Conservation (phyloP, 2,113 vertebrate species). For the Zapus hudsonius region DNA sequence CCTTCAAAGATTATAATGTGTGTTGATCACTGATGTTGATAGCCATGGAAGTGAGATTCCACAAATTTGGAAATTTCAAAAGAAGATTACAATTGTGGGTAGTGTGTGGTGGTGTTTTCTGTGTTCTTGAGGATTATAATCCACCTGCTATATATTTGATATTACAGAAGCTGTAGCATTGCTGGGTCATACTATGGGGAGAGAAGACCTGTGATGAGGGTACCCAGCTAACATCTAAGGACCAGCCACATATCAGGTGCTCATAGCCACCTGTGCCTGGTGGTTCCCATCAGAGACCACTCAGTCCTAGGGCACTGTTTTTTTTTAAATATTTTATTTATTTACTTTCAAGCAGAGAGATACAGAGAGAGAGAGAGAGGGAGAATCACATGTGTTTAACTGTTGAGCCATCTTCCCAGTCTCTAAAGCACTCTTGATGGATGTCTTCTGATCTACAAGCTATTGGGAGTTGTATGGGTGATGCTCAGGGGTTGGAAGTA, state of each 20-base stretch:
- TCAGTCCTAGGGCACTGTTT: not conserved
- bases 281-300: not conserved
- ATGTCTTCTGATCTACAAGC: not conserved
- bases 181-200: not conserved
- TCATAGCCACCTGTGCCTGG: not conserved
- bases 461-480: not conserved
- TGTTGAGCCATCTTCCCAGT: too few relatives aligned
- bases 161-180: not conserved
- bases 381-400: too few relatives aligned
- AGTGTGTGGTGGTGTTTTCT: not conserved
- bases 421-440: not conserved
- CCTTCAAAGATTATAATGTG: not conserved
- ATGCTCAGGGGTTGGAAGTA: not conserved
- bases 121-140: slow-evolving; percentile 31
- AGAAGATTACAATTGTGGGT: not conserved
- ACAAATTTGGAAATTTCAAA: not conserved
- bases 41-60: not conserved
- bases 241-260: not conserved
- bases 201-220: not conserved
- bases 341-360: too few relatives aligned
- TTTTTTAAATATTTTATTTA: too few relatives aligned
- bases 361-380: too few relatives aligned
- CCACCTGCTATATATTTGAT: not conserved
- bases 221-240: not conserved
- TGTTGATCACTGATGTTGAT: not conserved